phyloP scores from a whole-genome alignment of 2,113 vertebrate genomes.

The Acrocephalus arundinaceus region DNA sequence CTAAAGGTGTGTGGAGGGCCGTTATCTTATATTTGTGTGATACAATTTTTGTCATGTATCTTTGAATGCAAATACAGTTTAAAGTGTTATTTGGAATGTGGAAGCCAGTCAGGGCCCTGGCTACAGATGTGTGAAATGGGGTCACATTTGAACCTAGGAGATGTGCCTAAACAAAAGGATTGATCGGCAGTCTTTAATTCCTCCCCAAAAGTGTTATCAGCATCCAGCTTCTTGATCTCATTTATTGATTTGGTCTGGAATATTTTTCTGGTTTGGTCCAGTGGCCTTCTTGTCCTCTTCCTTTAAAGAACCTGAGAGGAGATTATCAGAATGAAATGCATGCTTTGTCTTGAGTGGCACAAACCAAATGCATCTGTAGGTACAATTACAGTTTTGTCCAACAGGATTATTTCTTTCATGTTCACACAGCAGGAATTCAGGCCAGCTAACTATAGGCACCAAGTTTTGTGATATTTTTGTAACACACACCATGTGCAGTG shows the following conservation, averaged over 20 bases:
- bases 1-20: not conserved
- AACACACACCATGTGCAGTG: not conserved
- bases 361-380: not conserved
- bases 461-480: not conserved
- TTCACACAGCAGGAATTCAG: not conserved
- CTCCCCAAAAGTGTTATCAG: not conserved
- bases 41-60: not conserved
- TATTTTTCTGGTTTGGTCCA: not conserved
- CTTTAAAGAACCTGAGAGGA: not conserved
- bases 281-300: not conserved
- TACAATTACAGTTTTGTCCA: not conserved
- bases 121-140: not conserved
- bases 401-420: not conserved
- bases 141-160: not conserved
- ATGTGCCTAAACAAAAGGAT: not conserved
- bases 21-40: not conserved
- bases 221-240: not conserved
- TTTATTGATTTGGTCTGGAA: not conserved
- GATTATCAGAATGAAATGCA: not conserved
- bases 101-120: not conserved
- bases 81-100: not conserved
- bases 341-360: not conserved
- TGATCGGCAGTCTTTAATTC: not conserved
- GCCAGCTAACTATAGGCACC: not conserved
- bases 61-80: not conserved